Conservation (phyloP, 2,888 invertebrate genomes). For the Hyppa rectilinea region DNA sequence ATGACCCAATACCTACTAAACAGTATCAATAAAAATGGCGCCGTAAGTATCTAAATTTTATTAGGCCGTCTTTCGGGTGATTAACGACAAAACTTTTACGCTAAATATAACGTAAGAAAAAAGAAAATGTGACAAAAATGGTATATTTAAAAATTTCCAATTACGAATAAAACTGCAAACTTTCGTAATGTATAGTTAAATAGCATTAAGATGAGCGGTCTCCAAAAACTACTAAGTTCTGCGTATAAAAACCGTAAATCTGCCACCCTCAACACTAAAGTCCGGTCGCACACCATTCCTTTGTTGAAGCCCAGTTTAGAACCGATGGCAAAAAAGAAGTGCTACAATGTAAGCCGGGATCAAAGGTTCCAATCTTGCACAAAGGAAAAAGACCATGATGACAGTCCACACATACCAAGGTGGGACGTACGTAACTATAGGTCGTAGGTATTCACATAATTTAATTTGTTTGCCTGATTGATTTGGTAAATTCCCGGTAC, state of each 20-base stretch:
- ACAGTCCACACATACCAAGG: slow-evolving; percentile 21
- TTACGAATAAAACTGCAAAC: not conserved
- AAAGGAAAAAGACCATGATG: slow-evolving; percentile 31
- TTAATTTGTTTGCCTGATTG: slow-evolving; percentile 56
- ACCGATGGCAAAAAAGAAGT: slow-evolving; percentile 37
- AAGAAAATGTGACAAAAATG: not conserved
- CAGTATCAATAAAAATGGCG: not conserved
- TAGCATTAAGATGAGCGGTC: not conserved
- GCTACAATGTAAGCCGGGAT: slow-evolving; percentile 25
- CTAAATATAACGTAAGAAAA: not conserved
- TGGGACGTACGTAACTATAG: slow-evolving; percentile 6
- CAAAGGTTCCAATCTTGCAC: slow-evolving; percentile 33
- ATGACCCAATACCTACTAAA: slow-evolving; percentile 2
- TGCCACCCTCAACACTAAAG: not conserved
- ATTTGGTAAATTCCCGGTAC: slow-evolving; percentile 65
- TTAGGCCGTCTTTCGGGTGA: not conserved
- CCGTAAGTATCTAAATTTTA: no score
- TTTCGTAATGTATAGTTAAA: not conserved
- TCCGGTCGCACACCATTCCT: no score
- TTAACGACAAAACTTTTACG: not conserved
- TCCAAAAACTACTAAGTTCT: not conserved
- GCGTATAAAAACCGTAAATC: not conserved
- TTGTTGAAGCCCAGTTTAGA: not conserved
- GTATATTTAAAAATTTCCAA: not conserved
- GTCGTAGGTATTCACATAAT: slow-evolving; percentile 35